Evolutionary conservation across 23 tunicate genomes (phyloP), one percentile per base, ranked within the genome.

Genomic region (Diplosoma virens): DNA sequence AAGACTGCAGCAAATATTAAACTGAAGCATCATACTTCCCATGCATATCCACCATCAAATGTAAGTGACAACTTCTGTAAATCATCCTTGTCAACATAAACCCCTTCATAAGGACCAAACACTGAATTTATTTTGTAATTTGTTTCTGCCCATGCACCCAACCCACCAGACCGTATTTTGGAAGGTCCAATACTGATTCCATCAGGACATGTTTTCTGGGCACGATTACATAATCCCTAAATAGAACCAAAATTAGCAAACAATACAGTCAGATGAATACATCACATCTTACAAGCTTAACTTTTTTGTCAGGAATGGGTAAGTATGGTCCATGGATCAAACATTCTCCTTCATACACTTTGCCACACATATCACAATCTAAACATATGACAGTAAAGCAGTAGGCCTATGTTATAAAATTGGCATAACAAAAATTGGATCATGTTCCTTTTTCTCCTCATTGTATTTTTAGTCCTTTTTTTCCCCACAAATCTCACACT

Each of bases 51-150:
- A 5, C 95, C 95, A 22, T 81, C 86, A 68, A 76, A 87, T 9
- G 70, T 37, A 47, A 64, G 36, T 47, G n/a, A 25, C 60, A 81
- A 32, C 33, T 81, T 75, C 24, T 76, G 68, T 53, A 87, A 1
- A 59, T 87, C 86, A 66, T 81, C 30, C 47, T 34, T 87, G 21
- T 76, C 46, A 0, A 87, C 83, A 32, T 33, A 67, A 0, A 33
- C 83, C 16, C 95, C 95, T 45, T 87, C 87, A 47, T 87, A 87
- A 16, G 95, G 87, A 4, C 95, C 95, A 77, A 87, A 87, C 54
- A 87, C 83, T 1, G 95, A 82, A 35, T 87, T 82, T 25, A 56
- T 63, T 2, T 67, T 28, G 0, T 81, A 67, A 45, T 58, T 83
- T 27, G 48, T 46, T 25, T 87, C 95, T 30, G 75, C 54, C 95